Evolutionary conservation across 2,113 vertebrate genomes (phyloP), one percentile per base, ranked within the genome.

Genomic region (Psittacus erithacus): DNA sequence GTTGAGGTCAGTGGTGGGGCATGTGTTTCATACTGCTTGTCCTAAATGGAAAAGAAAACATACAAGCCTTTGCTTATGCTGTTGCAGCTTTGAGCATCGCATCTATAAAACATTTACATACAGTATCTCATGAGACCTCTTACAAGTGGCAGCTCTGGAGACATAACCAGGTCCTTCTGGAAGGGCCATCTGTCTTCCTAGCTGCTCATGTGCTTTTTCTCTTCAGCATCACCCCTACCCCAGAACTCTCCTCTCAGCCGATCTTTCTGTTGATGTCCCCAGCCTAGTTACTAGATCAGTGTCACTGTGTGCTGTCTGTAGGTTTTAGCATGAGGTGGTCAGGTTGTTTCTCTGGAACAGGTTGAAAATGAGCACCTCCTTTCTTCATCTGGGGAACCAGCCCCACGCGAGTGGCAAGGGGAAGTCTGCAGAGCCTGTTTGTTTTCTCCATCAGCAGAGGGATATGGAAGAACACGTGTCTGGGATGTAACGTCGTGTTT

Each of bases 1-100:
- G 52, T 44, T 23, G 88, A 63, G 96, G 95, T 82, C 92, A 94
- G 47, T 39, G 47, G 62, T 67, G 28, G 94, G 92, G 44, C 95
- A 74, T 69, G 68, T 64, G 68, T 62, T 93, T 90, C 84, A 88
- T 85, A 92, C 41, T 78, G 75, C 82, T 88, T 96, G 62, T 65
- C 83, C 67, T 89, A 59, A 82, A 85, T 94, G 63, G 64, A 86
- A 77, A 94, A 84, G 76, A 79, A 95, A 95, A 86, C 29, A 24
- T 63, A 53, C 79, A 92, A 65, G 79, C 38, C n/a, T 94, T 86
- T 22, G 27, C 80, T 94, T 82, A 33, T 1, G 1, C 82, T 63
- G 39, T 53, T 75, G 53, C 79, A 90, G 79, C 92, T 80, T 64
- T 4, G 17, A 82, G 83, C 41, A 83, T 92, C 76, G 71, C 53